A percentile compares a stretch with the other conserved stretches of the same genome.
Conservation (phyloP, 2,113 vertebrate genomes). For the Coturnix japonica region DNA sequence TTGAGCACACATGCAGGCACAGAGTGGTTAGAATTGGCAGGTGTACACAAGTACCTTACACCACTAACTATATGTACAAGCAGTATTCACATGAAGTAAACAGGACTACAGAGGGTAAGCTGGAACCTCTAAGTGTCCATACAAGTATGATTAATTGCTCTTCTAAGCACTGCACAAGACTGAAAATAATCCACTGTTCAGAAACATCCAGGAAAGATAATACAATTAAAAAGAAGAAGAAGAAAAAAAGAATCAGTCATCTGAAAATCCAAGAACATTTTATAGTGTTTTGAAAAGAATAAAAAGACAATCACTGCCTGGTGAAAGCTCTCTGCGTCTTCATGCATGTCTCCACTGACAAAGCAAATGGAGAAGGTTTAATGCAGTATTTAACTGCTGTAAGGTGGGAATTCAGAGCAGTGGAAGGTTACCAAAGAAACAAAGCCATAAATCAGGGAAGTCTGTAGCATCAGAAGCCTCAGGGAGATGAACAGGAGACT, state of each 20-base stretch:
- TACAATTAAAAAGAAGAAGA: background rate
- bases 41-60: background rate
- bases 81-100: background rate
- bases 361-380: background rate
- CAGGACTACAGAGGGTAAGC: background rate
- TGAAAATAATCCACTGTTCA: background rate
- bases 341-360: background rate
- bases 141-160: background rate
- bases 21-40: background rate
- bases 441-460: background rate
- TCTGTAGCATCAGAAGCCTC: background rate
- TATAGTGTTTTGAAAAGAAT: background rate
- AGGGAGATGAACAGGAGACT: background rate
- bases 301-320: background rate
- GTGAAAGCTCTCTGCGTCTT: background rate
- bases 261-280: background rate
- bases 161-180: background rate
- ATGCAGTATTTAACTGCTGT: background rate
- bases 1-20: background rate
- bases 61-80: background rate
- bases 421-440: constrained; percentile 7
- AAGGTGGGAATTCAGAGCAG: background rate
- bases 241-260: background rate
- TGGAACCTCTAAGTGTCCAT: background rate
- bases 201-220: background rate